These are phyloP conservation scores for Zapornia atra DNA, from an alignment of 2,113 vertebrate genomes.

Conservation along the genomic window DNA sequence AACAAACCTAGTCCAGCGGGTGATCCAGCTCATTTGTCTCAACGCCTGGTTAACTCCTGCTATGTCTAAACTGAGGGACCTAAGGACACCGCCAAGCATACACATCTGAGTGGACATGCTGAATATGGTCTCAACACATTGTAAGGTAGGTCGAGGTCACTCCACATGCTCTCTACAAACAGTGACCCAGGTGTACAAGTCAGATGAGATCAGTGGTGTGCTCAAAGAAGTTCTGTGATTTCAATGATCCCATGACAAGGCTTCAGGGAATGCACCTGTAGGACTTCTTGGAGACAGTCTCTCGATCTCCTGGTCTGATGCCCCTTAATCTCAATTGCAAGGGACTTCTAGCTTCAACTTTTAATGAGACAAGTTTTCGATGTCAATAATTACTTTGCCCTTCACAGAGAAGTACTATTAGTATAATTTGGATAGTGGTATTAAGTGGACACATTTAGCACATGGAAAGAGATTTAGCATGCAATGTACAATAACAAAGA, in stretches of 20 bases:
- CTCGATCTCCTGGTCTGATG: background rate
- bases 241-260: background rate
- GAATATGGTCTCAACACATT: background rate
- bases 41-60: background rate
- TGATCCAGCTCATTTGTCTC: background rate
- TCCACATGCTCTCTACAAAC: fast-evolving
- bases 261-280: background rate
- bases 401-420: background rate
- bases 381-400: background rate
- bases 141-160: fast-evolving
- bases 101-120: fast-evolving
- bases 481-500: background rate
- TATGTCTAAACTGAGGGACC: background rate
- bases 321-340: background rate
- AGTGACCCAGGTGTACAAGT: background rate
- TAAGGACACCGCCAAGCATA: background rate
- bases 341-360: background rate
- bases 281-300: background rate
- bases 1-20: background rate
- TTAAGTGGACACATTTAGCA: background rate
- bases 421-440: background rate
- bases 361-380: background rate
- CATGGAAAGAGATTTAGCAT: background rate
- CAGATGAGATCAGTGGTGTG: background rate
- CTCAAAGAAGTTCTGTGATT: background rate